Conservation (phyloP, 2,113 vertebrate species). For the Nothobranchius furzeri region DNA sequence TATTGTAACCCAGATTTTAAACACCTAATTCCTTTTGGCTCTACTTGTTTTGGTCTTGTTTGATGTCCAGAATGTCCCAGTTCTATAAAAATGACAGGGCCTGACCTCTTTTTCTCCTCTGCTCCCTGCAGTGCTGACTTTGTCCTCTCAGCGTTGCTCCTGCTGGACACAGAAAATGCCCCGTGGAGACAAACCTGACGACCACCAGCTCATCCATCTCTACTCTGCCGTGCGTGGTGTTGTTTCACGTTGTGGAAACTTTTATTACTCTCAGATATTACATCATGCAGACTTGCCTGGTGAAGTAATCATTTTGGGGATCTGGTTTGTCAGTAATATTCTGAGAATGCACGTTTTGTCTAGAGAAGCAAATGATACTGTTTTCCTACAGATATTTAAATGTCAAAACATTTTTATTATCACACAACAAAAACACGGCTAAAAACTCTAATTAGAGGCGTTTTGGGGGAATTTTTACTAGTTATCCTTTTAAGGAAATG, state of each 20-base stretch:
- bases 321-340: too few species aligned
- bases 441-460: too few species aligned
- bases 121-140: conserved; percentile 40
- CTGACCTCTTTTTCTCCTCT: conserved; percentile 23
- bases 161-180: conserved; percentile 39
- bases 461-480: too few species aligned
- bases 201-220: conserved; percentile 28
- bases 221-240: conserved; percentile 11
- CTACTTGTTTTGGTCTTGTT: conserved; percentile 20
- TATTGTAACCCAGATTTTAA: background rate
- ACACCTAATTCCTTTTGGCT: conserved; percentile 1
- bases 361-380: too few species aligned
- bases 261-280: too few species aligned
- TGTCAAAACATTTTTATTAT: too few species aligned
- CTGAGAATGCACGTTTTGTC: too few species aligned
- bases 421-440: too few species aligned
- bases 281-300: too few species aligned
- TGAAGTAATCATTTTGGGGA: too few species aligned
- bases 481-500: too few species aligned
- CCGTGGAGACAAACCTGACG: conserved; percentile 37
- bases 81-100: conserved; percentile 37
- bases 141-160: conserved; percentile 31
- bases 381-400: too few species aligned
- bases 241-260: conserved; percentile 30
- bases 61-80: conserved; percentile 33